Base-by-base conservation (phyloP, 2,888 invertebrate species). In the Cancer borealis region DNA sequence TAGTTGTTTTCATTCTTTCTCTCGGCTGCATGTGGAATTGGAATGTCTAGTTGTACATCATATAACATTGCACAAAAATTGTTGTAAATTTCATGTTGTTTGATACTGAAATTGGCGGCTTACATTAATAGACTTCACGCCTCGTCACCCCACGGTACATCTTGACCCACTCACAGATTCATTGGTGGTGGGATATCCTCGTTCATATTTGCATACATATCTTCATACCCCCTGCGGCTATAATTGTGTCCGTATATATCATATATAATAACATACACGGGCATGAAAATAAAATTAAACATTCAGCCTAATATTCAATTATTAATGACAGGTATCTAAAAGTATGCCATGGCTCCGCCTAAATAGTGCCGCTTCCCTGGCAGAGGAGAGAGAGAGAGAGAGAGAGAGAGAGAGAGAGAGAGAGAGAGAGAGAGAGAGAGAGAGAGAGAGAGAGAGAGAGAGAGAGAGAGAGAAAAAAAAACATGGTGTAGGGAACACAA, bases 41-140 rank as follows among this genome's bases (percentile, higher is more conserved):
- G 2, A 39, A 39, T 14, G 84, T 84, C 39, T 30, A 39, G 84
- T 30, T 39, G n/a, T 39, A 84, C 39, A 39, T 84, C 30, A 39
- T n/a, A 39, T 39, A 84, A 73, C 73, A 73, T 8, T 17, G 10
- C 39, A n/a, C 39, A 84, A 84, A 84, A 39, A 84, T 3, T 26
- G 26, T 8, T 26, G 10, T 79, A 79, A 79, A 79, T 79, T 30
- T 10, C 73, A 8, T 26, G 26, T 79, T 79, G 73, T 79, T 79
- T 79, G 73, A 79, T 79, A 79, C 26, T 79, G 26, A 79, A 84
- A 84, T 84, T 84, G 84, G 84, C 84, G 39, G 84, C 17, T 84
- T 84, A 39, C 84, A 39, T 14, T 84, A 84, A 84, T 84, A 84
- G 84, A 8, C 84, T 84, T 84, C 84, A 84, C 84, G 84, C 84